phyloP scores from a whole-genome alignment of 1,140 invertebrate genomes.

The Cydia strobilella region DNA sequence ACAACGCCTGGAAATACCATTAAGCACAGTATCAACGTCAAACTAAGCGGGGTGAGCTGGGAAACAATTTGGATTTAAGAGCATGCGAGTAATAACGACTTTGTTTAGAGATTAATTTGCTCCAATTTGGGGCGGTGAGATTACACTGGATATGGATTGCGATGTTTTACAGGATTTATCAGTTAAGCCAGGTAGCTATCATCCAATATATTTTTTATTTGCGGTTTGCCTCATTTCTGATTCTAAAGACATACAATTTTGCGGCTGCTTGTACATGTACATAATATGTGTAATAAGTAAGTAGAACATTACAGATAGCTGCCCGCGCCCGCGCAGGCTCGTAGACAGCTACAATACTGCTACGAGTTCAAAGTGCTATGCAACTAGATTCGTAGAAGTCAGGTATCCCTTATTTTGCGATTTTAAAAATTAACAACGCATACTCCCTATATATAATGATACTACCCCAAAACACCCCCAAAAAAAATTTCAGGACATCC shows the following conservation, averaged over 20 bases:
- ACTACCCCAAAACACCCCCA: too few relatives aligned
- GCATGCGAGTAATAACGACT: conserved; percentile 34
- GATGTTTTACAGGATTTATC: background rate
- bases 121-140: background rate
- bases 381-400: conserved; percentile 11
- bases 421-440: too few relatives aligned
- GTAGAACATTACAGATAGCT: background rate
- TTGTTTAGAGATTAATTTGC: conserved; percentile 27
- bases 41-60: conserved; percentile 47
- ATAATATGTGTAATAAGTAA: too few relatives aligned
- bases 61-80: conserved; percentile 44
- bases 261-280: too few relatives aligned
- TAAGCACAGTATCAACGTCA: conserved; percentile 54
- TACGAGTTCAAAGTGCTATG: background rate
- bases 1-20: conserved; percentile 57
- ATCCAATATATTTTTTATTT: too few relatives aligned
- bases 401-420: too few relatives aligned
- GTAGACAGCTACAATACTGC: background rate
- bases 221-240: too few relatives aligned
- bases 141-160: background rate
- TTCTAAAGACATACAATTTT: too few relatives aligned
- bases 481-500: too few relatives aligned
- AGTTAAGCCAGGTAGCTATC: background rate
- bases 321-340: background rate
- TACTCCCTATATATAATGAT: too few relatives aligned